A percentile compares a stretch with the other conserved stretches of the same genome.
Conservation (phyloP, 1,140 invertebrate species). For the Musca domestica region DNA sequence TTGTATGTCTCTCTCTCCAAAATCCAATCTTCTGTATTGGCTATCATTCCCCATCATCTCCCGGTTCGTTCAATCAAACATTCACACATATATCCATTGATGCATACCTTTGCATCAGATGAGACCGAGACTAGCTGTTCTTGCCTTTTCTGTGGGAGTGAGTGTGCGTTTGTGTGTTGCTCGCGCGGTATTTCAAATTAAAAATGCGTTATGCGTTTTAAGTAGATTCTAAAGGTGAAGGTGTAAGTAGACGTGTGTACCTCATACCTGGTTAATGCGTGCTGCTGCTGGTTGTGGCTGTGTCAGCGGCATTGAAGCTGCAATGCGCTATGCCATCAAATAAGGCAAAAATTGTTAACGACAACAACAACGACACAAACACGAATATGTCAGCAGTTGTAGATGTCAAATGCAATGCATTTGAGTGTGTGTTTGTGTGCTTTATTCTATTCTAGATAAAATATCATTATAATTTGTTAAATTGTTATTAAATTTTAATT, state of each 20-base stretch:
- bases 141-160: not conserved
- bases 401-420: too few species aligned
- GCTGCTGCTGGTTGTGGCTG: not conserved
- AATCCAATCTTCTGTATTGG: too few species aligned
- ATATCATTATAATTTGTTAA: slow-evolving; percentile 17
- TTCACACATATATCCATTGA: not conserved
- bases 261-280: too few species aligned
- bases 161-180: not conserved
- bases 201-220: slow-evolving; percentile 16
- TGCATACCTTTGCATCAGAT: too few species aligned
- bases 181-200: not conserved
- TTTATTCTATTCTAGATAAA: not conserved
- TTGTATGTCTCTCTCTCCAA: not conserved
- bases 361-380: too few species aligned
- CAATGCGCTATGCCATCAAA: too few species aligned
- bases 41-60: too few species aligned
- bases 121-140: too few species aligned
- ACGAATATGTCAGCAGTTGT: too few species aligned
- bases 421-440: too few species aligned
- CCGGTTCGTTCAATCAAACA: not conserved
- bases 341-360: too few species aligned
- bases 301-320: too few species aligned
- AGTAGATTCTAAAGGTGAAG: slow-evolving; percentile 19
- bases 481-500: slow-evolving; percentile 17
- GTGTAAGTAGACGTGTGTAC: slow-evolving; percentile 10